Evolutionary conservation across 2,797 vertebrate genomes (phyloP).

Genomic region (Heteromormyrus szaboi): DNA sequence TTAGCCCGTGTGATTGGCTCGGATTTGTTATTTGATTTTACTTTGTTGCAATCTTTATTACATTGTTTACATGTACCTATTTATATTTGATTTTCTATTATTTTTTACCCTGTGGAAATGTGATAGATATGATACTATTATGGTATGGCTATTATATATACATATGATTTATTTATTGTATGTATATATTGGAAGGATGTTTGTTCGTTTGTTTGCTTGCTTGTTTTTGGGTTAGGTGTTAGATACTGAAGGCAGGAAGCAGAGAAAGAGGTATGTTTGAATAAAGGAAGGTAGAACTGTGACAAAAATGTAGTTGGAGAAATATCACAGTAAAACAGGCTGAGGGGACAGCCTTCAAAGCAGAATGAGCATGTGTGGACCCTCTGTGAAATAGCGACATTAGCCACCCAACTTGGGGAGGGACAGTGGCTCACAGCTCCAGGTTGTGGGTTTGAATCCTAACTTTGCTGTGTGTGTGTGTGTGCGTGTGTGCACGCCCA

Average conservation of each 20-base stretch:
- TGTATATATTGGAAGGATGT: slow-evolving; percentile 20
- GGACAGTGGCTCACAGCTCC: neutral
- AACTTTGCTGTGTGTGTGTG: neutral
- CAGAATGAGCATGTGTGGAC: neutral
- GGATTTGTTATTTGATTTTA: neutral
- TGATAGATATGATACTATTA: slow-evolving; percentile 18
- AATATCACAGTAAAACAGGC: slow-evolving; percentile 7
- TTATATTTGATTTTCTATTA: slow-evolving; percentile 20
- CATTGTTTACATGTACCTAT: slow-evolving; percentile 16
- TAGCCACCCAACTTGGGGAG: neutral
- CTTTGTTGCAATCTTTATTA: slow-evolving; percentile 16
- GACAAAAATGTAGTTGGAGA: slow-evolving; percentile 7
- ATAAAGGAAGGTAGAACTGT: neutral
- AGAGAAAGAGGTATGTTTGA: neutral
- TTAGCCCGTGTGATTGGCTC: neutral
- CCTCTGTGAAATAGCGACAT: neutral
- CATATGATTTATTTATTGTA: slow-evolving; percentile 20
- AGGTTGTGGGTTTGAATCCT: neutral
- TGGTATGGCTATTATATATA: slow-evolving; percentile 25
- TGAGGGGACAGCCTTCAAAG: neutral
- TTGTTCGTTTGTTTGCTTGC: slow-evolving; percentile 3
- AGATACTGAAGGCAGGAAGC: neutral
- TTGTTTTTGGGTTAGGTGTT: neutral
- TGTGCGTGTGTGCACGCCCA: neutral
- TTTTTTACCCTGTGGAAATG: slow-evolving; percentile 22